Base-by-base conservation (phyloP, 2,888 invertebrate genomes). In the Sinhomidia bicolor region DNA sequence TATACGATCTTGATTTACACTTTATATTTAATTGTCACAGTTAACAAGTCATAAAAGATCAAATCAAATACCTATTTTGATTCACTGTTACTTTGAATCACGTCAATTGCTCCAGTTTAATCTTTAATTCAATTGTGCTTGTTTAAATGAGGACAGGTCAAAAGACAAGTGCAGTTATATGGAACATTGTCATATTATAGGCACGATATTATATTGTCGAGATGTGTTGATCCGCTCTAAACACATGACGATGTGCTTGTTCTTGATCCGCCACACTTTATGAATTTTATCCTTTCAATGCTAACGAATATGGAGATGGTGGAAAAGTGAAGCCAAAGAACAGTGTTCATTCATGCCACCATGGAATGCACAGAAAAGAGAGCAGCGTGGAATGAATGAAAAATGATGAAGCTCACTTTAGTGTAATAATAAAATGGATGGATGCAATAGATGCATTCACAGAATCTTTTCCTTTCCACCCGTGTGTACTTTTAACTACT, bases 101-200 rank as follows among this genome's bases (percentile, higher is more conserved):
- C 20, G 54, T 54, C 54, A 54, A n/a, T 57, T 57, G 57, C 23
- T 23, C 57, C 57, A 57, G 4, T 54, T 54, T 54, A 4, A 6
- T 10, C 9, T 10, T 36, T 36, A 36, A 36, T 7, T 36, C 36
- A 36, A 7, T 36, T 36, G 7, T 5, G 36, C 7, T 36, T 54
- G n/a, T 54, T 54, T 54, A 65, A 65, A 65, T 32, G 65, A 65
- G 65, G 36, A 32, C 65, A 65, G 32, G 65, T 65, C 65, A 65
- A 65, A 65, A 32, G 20, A 7, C 65, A 65, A 65, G 65, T 65
- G 65, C 65, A 65, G 3, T n/a, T n/a, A n/a, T n/a, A n/a, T n/a
- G n/a, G n/a, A n/a, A n/a, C n/a, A n/a, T n/a, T n/a, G n/a, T n/a
- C n/a, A n/a, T n/a, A n/a, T n/a, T n/a, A n/a, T 9, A 36, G 36